A percentile compares a stretch with the other conserved stretches of the same genome.
phyloP scores from a whole-genome alignment of 2,797 vertebrate genomes.

The Thripadectes ignobilis region DNA sequence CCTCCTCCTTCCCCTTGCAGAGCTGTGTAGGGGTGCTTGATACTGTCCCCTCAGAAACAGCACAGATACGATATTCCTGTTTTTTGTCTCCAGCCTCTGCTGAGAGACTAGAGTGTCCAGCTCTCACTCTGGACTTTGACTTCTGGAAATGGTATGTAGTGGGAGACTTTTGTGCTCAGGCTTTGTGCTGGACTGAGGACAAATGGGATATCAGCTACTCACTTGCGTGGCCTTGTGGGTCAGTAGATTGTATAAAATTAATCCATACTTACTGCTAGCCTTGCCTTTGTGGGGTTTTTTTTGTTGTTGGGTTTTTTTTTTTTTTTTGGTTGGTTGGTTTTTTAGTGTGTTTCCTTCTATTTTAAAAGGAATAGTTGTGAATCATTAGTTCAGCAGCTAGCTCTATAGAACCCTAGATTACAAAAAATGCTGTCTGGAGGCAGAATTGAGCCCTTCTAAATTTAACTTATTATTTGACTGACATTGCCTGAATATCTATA shows the following conservation, averaged over 20 bases:
- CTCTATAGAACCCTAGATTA: background rate
- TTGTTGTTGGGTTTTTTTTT: too few species aligned
- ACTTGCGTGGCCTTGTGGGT: rapidly evolving
- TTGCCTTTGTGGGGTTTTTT: background rate
- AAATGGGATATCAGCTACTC: background rate
- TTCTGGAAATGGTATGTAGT: background rate
- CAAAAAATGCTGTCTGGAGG: background rate
- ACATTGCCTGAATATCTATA: background rate
- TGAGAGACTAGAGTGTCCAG: background rate
- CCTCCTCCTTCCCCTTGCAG: background rate
- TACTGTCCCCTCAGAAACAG: background rate
- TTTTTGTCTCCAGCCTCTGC: background rate
- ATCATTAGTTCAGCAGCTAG: background rate
- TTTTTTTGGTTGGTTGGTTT: too few species aligned
- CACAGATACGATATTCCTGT: background rate
- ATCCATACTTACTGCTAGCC: background rate
- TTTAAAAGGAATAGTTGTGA: background rate
- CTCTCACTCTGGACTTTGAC: background rate
- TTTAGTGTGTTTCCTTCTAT: background rate
- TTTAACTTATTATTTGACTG: background rate
- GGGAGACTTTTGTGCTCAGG: background rate
- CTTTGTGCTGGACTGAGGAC: background rate
- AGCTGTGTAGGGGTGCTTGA: rapidly evolving
- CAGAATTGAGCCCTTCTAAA: background rate
- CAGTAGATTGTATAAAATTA: background rate